Conservation (phyloP, 2,888 invertebrate species). For the Nomada ferruginata region DNA sequence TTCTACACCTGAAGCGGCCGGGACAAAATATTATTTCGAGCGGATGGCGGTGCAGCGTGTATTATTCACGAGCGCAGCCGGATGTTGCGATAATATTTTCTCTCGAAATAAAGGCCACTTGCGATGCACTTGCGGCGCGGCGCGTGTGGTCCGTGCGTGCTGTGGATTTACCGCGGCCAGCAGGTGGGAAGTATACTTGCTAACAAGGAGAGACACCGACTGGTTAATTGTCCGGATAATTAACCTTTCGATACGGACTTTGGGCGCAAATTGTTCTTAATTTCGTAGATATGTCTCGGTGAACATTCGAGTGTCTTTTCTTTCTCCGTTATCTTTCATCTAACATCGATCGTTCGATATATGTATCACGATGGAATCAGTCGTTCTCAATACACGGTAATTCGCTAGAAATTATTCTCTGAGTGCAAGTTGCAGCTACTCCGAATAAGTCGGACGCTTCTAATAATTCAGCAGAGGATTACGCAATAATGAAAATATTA, state of each 20-base stretch:
- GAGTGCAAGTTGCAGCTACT: no score
- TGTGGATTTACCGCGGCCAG: not conserved
- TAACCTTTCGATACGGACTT: not conserved
- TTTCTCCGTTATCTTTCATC: no score
- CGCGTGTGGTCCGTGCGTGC: slow-evolving; percentile 63
- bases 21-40: slow-evolving; percentile 75
- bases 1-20: slow-evolving; percentile 49
- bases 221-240: not conserved
- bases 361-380: no score
- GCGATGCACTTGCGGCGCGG: slow-evolving; percentile 65
- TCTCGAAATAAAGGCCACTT: slow-evolving; percentile 80
- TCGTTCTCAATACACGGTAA: no score
- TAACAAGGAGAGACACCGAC: not conserved
- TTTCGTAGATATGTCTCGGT: not conserved
- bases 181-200: not conserved
- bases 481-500: slow-evolving; percentile 3
- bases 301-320: no score
- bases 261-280: no score
- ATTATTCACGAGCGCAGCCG: slow-evolving; percentile 71
- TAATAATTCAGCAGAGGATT: not conserved
- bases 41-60: slow-evolving; percentile 49
- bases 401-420: no score
- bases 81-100: slow-evolving; percentile 80
- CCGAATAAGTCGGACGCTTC: not conserved
- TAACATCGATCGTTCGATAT: no score